phyloP scores from a whole-genome alignment of 1,140 invertebrate species.

The Drosophila albomicans region DNA sequence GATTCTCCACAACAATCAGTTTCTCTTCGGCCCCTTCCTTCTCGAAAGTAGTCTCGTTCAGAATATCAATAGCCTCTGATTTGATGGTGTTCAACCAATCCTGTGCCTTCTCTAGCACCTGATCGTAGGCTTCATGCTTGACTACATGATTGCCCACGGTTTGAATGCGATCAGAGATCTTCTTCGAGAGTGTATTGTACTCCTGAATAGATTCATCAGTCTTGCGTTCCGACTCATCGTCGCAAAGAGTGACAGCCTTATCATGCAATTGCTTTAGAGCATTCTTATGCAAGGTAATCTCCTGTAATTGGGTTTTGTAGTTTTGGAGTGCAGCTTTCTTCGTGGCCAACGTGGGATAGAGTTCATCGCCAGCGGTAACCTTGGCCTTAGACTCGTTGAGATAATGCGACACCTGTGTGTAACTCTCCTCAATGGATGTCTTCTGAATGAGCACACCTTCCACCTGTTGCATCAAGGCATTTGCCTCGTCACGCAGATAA shows the following conservation, averaged over 20 bases:
- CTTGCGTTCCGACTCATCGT: conserved; percentile 90
- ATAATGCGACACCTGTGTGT: conserved; percentile 93
- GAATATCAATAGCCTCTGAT: conserved; percentile 90
- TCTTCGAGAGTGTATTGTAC: conserved; percentile 89
- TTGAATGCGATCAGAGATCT: conserved; percentile 89
- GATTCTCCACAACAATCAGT: conserved; percentile 90
- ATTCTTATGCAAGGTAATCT: conserved; percentile 92
- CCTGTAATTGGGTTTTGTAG: conserved; percentile 91
- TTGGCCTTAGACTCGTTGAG: conserved; percentile 90
- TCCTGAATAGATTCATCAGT: conserved; percentile 89
- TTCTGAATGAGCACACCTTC: conserved; percentile 94
- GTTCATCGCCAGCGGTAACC: conserved; percentile 88
- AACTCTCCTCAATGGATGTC: conserved; percentile 96
- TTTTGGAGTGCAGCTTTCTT: conserved; percentile 94
- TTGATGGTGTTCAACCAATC: conserved; percentile 88
- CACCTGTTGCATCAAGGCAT: conserved; percentile 93
- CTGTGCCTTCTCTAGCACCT: conserved; percentile 90
- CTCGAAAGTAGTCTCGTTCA: conserved; percentile 90
- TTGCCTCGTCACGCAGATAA: conserved; percentile 92
- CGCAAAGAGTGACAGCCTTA: conserved; percentile 90
- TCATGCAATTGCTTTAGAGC: conserved; percentile 92
- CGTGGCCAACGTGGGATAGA: conserved; percentile 91
- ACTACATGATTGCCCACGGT: conserved; percentile 90
- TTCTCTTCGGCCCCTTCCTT: conserved; percentile 91
- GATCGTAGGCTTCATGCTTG: conserved; percentile 93